A percentile compares a stretch with the other conserved stretches of the same genome.
These are phyloP conservation scores for Dioctria linearis DNA, from an alignment of 2,888 invertebrate species.

Conservation along the genomic window DNA sequence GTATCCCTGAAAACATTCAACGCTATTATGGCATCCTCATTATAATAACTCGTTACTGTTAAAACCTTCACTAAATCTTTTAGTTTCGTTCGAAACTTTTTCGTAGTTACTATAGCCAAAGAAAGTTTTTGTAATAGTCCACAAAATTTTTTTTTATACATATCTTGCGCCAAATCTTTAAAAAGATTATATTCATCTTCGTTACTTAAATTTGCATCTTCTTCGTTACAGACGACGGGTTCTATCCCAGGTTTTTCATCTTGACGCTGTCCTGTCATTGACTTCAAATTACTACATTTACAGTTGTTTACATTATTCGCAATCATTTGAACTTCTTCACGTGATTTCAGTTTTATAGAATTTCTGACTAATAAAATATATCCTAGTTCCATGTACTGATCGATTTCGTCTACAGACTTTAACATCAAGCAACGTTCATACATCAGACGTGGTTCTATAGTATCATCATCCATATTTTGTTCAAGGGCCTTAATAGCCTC, in stretches of 20 bases:
- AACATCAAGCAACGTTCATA: slow-evolving; percentile 85
- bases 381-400: slow-evolving; percentile 82
- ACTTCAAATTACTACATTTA: slow-evolving; percentile 63
- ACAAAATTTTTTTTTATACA: slow-evolving; percentile 76
- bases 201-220: slow-evolving; percentile 72
- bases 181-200: slow-evolving; percentile 82
- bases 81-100: slow-evolving; percentile 71
- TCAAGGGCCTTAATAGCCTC: slow-evolving; percentile 86
- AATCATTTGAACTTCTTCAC: slow-evolving; percentile 74
- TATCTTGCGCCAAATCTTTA: slow-evolving; percentile 77
- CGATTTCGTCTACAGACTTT: slow-evolving; percentile 76
- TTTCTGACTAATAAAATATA: slow-evolving; percentile 83
- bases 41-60: slow-evolving; percentile 81
- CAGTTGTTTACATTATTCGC: slow-evolving; percentile 67
- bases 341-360: slow-evolving; percentile 77
- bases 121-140: slow-evolving; percentile 81
- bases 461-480: slow-evolving; percentile 79
- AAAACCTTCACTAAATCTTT: slow-evolving; percentile 76
- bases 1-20: slow-evolving; percentile 84
- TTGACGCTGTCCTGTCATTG: slow-evolving; percentile 73
- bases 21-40: slow-evolving; percentile 81
- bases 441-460: slow-evolving; percentile 82
- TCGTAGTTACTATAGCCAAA: slow-evolving; percentile 85
- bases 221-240: slow-evolving; percentile 57
- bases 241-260: slow-evolving; percentile 67